Base-by-base conservation (phyloP, 2,888 invertebrate species). In the Argynnis bischoffii region DNA sequence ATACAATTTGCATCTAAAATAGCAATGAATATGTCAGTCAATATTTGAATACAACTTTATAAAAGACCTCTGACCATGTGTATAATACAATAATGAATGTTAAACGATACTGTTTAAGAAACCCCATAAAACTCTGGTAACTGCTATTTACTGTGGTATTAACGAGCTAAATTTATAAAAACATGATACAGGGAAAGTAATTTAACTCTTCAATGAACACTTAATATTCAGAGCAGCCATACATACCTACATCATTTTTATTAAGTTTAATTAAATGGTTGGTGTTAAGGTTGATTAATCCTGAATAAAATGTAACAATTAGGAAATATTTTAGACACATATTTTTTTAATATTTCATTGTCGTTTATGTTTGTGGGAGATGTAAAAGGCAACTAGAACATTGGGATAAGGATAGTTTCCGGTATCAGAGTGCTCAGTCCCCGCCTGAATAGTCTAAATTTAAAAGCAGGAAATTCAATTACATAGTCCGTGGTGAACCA, bases 401-500 rank as follows among this genome's bases (percentile, higher is more conserved):
- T 48, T n/a, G 55, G 66, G 15, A 61, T 48, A 47, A 68, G 70
- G 68, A 64, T 63, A 55, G 18, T 50, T 69, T 69, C 65, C 69
- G 65, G 65, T 60, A 16, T 56, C 64, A 48, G 53, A 55, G 31
- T 63, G 64, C 64, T 71, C 73, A 67, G 72, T 67, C 67, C 72
- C 68, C 72, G 63, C 55, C 54, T 68, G 70, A 61, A 74, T 74
- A 72, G 72, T 75, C 78, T 78, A 75, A 77, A 89, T 91, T 85
- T 87, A 87, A 86, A 90, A 87, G 83, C 90, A 89, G 92, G 92
- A 92, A 85, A 90, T 92, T 91, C 84, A 91, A 92, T 92, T 90
- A 86, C 86, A 84, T 82, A 75, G 79, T 80, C 83, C 84, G 87
- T 86, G 88, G 88, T 89, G 86, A 85, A 85, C 83, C 78, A 81